Base-by-base conservation (phyloP, 2,888 invertebrate genomes). In the Pinctada fucata region DNA sequence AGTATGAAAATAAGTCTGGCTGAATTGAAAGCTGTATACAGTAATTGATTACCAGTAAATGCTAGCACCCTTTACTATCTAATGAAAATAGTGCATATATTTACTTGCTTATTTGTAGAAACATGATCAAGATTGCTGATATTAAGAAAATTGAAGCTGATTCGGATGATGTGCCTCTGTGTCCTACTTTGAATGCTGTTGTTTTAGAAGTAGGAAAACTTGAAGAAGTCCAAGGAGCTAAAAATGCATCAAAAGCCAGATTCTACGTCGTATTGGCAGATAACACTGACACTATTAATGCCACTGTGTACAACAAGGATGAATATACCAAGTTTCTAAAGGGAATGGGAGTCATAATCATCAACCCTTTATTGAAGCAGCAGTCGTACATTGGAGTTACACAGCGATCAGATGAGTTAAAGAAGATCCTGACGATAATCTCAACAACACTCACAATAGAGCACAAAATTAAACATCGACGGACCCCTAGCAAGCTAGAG, bases 231-330 rank as follows among this genome's bases (percentile, higher is more conserved):
- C 63, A 64, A 51, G n/a, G 16, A 16, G 52, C 8, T 0, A 65
- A 45, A 66, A 45, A 66, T 2, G n/a, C n/a, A n/a, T n/a, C n/a
- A n/a, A 74, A 74, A 74, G 74, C 69, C 5, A 76, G 64, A 70
- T 76, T 76, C 45, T 76, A 50, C 10, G 58, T 5, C 31, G 70
- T 70, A 1, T 3, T 76, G 6, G 76, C 58, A 8, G 76, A 76
- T 48, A 13, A 58, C 3, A 76, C 76, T 5, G 76, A 64, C 3
- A 45, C 64, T n/a, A 63, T 70, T n/a, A 70, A 69, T 3, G 52
- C 47, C 16, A 76, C 76, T 0, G 63, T 69, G 10, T 76, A 76
- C 58, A 63, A 76, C 48, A 50, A 64, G 49, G 58, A 45, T 10
- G 48, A 76, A 69, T 49, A 13, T 49, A 16, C 13, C 16, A 76